Evolutionary conservation across 2,113 vertebrate genomes (phyloP).

Genomic region (Beaufortia kweichowensis): DNA sequence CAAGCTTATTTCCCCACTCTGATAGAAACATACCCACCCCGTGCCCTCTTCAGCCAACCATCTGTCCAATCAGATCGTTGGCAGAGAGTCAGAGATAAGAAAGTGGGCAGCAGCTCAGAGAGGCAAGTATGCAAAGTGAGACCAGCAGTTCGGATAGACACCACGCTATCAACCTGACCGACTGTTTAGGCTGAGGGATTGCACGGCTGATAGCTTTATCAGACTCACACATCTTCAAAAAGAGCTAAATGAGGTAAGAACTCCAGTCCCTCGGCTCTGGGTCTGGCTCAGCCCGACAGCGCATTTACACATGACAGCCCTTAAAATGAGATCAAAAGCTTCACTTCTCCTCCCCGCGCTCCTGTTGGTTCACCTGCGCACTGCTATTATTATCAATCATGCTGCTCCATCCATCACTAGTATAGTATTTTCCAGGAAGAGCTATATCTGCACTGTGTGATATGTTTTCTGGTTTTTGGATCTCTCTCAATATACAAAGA

Average conservation of each 20-base stretch:
- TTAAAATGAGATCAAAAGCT: constrained; percentile 55
- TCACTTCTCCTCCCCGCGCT: constrained; percentile 31
- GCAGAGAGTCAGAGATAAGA: constrained; percentile 21
- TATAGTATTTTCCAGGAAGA: constrained; percentile 42
- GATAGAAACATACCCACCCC: not conserved
- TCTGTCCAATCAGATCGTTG: constrained; percentile 16
- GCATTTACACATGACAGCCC: constrained; percentile 56
- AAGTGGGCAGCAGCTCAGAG: constrained; percentile 53
- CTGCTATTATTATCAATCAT: constrained; percentile 52
- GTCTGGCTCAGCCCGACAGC: constrained; percentile 49
- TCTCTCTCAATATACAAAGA: not conserved
- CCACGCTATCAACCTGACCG: constrained; percentile 59
- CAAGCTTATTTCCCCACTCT: not conserved
- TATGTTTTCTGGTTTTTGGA: constrained; percentile 46
- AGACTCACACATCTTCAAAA: constrained; percentile 66
- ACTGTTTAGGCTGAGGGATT: constrained; percentile 69
- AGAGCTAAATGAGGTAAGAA: constrained; percentile 65
- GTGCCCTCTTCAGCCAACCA: constrained; percentile 26
- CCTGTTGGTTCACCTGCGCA: constrained; percentile 36
- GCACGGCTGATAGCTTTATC: constrained; percentile 72
- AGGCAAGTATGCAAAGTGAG: constrained; percentile 34
- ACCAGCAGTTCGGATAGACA: constrained; percentile 59
- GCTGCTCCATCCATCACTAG: constrained; percentile 50
- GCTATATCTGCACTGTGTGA: constrained; percentile 34
- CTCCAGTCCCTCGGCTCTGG: constrained; percentile 50